Evolutionary conservation across 2,888 invertebrate genomes (phyloP), one percentile per base, ranked within the genome.

Genomic region (Brenthis daphne): DNA sequence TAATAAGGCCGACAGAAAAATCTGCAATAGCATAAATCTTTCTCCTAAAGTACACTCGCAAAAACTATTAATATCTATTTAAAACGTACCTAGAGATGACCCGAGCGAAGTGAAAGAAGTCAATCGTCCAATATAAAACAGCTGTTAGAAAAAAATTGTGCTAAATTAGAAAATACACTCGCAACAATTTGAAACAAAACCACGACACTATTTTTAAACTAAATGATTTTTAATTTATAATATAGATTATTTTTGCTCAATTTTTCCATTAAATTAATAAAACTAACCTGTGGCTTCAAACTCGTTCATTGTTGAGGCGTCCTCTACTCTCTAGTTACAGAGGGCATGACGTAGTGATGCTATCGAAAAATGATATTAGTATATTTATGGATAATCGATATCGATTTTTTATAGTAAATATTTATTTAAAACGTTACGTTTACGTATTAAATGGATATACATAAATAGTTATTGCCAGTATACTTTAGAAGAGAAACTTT

Each of bases 281-380:
- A 64, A 65, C 71, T 51, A 57, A 74, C 74, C 74, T 29, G 71
- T 74, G 1, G 74, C 69, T 58, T 73, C 57, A 33, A 74, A 73
- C 33, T 65, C 60, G 16, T 71, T 57, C 74, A 73, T 73, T 16
- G 60, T 65, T 16, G 53, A 37, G 37, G 53, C 72, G 70, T 66
- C 65, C 65, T 57, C 60, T 20, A n/a, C 1, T 54, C 65, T 57
- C 60, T 20, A n/a, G 2, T 54, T 29, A 43, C 13, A 57, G 68
- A 71, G 68, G 68, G 61, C 72, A 63, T 71, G 68, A 63, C 14
- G 12, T 56, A 72, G 68, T 57, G 66, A 64, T 16, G 51, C 24
- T 6, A 3, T 24, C 24, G 24, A 8, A n/a, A 20, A 16, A 55
- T 11, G 47, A n/a, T 16, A 1, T 50, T 24, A 13, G 6, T 24